phyloP scores from a whole-genome alignment of 2,113 vertebrate species.

The Sander lucioperca region DNA sequence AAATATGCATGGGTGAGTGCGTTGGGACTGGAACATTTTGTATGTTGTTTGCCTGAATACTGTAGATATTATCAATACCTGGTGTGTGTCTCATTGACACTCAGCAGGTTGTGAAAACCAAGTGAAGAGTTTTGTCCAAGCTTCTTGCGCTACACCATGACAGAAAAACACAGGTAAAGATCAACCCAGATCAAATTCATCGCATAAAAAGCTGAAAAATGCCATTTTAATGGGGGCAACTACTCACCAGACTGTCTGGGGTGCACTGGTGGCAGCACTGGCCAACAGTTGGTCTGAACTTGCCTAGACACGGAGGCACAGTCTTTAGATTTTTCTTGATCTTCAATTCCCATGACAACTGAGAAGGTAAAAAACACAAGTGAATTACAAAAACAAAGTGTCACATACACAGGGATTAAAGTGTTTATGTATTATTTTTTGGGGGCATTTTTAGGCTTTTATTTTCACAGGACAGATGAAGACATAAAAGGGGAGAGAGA shows the following conservation, averaged over 20 bases:
- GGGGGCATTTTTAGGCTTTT: no score
- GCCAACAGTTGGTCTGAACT: slow-evolving; percentile 80
- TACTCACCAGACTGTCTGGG: slow-evolving; percentile 84
- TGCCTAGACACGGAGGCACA: slow-evolving; percentile 71
- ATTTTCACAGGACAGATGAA: no score
- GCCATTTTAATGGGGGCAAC: neutral
- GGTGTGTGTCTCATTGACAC: slow-evolving; percentile 80
- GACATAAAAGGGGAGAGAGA: no score
- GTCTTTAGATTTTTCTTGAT: slow-evolving; percentile 77
- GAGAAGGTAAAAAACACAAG: slow-evolving; percentile 2
- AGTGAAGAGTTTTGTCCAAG: slow-evolving; percentile 65
- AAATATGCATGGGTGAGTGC: neutral
- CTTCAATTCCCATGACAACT: slow-evolving; percentile 79
- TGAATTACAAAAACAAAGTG: neutral
- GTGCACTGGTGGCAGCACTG: slow-evolving; percentile 85
- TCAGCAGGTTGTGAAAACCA: slow-evolving; percentile 80
- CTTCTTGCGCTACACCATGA: slow-evolving; percentile 64
- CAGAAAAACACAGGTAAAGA: slow-evolving; percentile 29
- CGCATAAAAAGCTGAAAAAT: slow-evolving; percentile 13
- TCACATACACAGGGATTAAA: neutral
- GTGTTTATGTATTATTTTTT: neutral
- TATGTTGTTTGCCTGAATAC: neutral
- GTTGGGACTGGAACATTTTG: neutral
- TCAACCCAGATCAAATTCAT: slow-evolving; percentile 9
- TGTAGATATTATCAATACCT: slow-evolving; percentile 66